Percentiles rank a stretch among this genome's conserved stretches.
These are phyloP conservation scores for Microchrysa polita DNA, from an alignment of 2,888 invertebrate species.

Conservation along the genomic window DNA sequence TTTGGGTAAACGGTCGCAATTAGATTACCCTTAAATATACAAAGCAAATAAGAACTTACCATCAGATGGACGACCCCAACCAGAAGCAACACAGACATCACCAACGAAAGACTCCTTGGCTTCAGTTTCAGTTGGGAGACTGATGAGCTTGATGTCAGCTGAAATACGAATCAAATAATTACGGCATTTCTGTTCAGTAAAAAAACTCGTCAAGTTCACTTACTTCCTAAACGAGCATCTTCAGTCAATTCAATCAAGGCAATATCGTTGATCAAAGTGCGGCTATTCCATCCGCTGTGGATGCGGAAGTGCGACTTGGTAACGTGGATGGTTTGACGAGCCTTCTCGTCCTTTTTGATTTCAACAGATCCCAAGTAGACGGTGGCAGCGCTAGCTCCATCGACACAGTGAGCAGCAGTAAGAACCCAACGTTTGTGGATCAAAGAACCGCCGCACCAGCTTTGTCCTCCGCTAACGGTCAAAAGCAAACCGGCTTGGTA, in stretches of 20 bases:
- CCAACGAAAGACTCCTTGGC: slow-evolving; percentile 59
- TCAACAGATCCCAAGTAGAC: slow-evolving; percentile 35
- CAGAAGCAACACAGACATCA: slow-evolving; percentile 14
- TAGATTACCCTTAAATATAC: neutral
- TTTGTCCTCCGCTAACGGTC: slow-evolving; percentile 48
- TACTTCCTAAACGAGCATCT: slow-evolving; percentile 20
- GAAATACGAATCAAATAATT: neutral
- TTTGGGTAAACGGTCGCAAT: neutral
- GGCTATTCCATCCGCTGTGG: slow-evolving; percentile 18
- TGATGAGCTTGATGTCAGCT: slow-evolving; percentile 16
- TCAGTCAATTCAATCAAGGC: slow-evolving; percentile 31
- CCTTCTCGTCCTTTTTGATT: neutral
- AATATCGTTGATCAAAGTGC: slow-evolving; percentile 23
- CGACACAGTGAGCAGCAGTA: slow-evolving; percentile 61
- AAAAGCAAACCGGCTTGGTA: slow-evolving; percentile 59
- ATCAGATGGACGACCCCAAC: slow-evolving; percentile 34
- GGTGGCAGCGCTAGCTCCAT: slow-evolving; percentile 28
- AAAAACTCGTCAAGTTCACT: neutral
- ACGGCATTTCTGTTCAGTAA: neutral
- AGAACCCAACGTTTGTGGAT: slow-evolving; percentile 56
- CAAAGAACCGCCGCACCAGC: slow-evolving; percentile 58
- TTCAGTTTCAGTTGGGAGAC: slow-evolving; percentile 57
- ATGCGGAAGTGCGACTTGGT: slow-evolving; percentile 3
- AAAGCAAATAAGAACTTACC: slow-evolving; percentile 52
- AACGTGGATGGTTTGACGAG: neutral